Conservation (phyloP, 2,797 vertebrate species). For the Crocodylus rhombifer region DNA sequence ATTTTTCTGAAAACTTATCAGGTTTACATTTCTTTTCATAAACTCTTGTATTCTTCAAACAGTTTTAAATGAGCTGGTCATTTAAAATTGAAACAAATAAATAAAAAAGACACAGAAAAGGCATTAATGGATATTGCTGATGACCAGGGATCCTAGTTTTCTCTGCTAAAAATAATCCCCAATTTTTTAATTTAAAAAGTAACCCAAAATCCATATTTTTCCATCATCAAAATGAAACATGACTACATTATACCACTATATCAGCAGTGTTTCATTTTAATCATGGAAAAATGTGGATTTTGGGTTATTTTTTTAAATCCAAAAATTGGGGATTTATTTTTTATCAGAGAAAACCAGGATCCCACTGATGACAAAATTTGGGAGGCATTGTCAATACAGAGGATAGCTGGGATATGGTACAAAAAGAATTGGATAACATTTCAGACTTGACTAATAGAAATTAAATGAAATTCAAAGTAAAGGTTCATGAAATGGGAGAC, state of each 20-base stretch:
- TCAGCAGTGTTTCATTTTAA: no score
- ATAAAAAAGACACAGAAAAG: accelerated
- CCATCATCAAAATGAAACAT: no score
- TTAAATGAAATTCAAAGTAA: not conserved
- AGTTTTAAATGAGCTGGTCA: not conserved
- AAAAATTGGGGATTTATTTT: not conserved
- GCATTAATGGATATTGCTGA: not conserved
- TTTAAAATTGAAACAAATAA: not conserved
- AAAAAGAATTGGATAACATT: not conserved
- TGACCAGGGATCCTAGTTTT: no score
- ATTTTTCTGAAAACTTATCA: not conserved
- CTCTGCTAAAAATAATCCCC: no score
- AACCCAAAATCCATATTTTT: no score
- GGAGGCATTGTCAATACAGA: not conserved
- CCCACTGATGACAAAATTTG: not conserved
- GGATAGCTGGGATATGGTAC: accelerated
- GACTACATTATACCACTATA: no score
- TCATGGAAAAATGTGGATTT: no score
- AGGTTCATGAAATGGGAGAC: no score
- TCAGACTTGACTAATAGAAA: not conserved
- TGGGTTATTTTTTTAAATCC: no score
- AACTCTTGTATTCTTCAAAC: accelerated
- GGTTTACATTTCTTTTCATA: not conserved
- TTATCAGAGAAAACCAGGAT: no score
- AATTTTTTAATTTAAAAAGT: no score